phyloP scores from a whole-genome alignment of 2,888 invertebrate species.

The Aleiodes testaceus region DNA sequence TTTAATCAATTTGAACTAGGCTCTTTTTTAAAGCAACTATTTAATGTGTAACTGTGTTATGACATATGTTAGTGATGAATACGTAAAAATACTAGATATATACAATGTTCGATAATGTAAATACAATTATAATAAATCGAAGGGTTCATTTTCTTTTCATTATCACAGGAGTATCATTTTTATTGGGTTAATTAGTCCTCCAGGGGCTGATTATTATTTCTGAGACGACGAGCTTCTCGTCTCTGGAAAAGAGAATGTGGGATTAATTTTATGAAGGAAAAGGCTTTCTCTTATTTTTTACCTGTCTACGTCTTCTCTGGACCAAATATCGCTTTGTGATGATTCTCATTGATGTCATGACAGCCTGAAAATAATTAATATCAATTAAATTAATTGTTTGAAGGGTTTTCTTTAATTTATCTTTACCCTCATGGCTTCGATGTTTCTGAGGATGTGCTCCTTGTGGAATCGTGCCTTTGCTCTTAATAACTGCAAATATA shows the following conservation, averaged over 20 bases:
- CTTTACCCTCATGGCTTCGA: conserved; percentile 14
- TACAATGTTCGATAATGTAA: conserved; percentile 22
- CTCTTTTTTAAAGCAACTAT: not conserved
- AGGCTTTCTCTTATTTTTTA: not conserved
- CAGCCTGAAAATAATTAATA: conserved; percentile 3
- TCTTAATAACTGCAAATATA: not conserved
- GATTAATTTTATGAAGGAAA: not conserved
- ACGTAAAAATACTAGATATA: conserved; percentile 14
- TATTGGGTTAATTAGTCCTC: not conserved
- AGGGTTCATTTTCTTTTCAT: not conserved
- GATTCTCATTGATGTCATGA: conserved; percentile 16
- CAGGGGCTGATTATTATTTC: not conserved
- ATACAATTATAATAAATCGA: conserved; percentile 12
- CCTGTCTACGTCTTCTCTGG: conserved; percentile 5
- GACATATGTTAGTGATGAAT: not conserved
- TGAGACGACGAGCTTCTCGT: conserved; percentile 8
- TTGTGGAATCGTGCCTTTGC: conserved; percentile 4
- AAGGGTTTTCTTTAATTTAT: not conserved
- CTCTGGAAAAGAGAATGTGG: not conserved
- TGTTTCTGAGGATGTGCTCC: conserved; percentile 11
- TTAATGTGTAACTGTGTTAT: conserved; percentile 10
- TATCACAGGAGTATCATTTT: conserved; percentile 5
- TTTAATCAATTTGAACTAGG: not conserved
- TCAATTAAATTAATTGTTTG: too few relatives aligned
- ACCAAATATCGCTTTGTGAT: conserved; percentile 4